Evolutionary conservation across 2,888 invertebrate species (phyloP).

Genomic region (Bombylius major): DNA sequence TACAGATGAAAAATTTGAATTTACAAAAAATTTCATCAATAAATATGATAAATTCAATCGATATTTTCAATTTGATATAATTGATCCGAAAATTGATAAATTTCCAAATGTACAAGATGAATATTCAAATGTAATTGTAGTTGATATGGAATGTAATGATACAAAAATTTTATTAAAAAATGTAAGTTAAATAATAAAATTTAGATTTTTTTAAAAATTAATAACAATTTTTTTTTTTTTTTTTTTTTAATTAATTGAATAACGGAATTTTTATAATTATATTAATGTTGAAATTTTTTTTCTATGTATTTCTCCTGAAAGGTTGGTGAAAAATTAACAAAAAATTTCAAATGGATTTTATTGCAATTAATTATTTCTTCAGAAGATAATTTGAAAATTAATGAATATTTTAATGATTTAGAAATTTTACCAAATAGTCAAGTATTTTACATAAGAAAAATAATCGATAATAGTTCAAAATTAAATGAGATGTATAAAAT

Average conservation of each 20-base stretch:
- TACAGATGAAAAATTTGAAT: slow-evolving; percentile 5
- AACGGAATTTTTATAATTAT: no score
- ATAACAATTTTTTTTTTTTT: no score
- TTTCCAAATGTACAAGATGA: slow-evolving; percentile 17
- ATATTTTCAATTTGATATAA: slow-evolving; percentile 13
- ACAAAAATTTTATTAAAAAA: slow-evolving; percentile 7
- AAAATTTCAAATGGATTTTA: slow-evolving; percentile 15
- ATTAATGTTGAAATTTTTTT: no score
- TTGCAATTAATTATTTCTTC: slow-evolving; percentile 1
- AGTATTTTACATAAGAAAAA: slow-evolving; percentile 15
- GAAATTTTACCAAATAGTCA: slow-evolving; percentile 17
- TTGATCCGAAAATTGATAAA: slow-evolving; percentile 7
- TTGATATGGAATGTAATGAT: slow-evolving; percentile 16
- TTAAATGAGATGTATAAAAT: no score
- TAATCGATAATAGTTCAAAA: background rate
- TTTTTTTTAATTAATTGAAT: background rate
- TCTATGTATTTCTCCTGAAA: background rate
- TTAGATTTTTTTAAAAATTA: background rate
- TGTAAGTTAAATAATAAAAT: slow-evolving; percentile 4
- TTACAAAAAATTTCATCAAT: background rate
- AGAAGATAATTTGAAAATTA: background rate
- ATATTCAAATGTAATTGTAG: slow-evolving; percentile 18
- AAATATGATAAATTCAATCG: slow-evolving; percentile 9
- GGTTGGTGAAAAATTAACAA: slow-evolving; percentile 11
- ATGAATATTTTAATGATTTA: background rate